Conservation (phyloP, 2,113 vertebrate genomes). For the Cottus gobio region DNA sequence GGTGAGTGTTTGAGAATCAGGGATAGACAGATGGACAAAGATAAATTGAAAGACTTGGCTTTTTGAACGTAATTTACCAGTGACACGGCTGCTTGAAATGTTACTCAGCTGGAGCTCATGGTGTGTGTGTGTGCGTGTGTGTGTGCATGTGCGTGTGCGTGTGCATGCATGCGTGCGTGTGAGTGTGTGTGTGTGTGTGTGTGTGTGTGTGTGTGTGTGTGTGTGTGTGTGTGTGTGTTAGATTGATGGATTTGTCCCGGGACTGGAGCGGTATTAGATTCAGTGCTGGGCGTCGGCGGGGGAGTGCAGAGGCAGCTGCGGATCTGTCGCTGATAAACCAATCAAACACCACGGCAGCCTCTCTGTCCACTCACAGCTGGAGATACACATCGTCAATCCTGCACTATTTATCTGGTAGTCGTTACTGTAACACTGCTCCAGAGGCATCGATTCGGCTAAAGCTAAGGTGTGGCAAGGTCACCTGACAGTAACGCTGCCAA, state of each 20-base stretch:
- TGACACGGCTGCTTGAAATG: slow-evolving; percentile 20
- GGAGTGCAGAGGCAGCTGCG: slow-evolving; percentile 45
- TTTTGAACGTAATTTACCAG: slow-evolving; percentile 1
- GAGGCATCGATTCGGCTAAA: slow-evolving; percentile 32
- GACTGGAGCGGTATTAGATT: slow-evolving; percentile 56
- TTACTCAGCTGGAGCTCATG: not conserved
- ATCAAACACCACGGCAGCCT: slow-evolving; percentile 36
- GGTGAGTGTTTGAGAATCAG: not conserved
- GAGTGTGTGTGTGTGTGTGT: slow-evolving; percentile 5
- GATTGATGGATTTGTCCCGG: slow-evolving; percentile 56
- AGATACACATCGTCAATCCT: slow-evolving; percentile 33
- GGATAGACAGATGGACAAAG: not conserved
- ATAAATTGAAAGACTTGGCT: not conserved
- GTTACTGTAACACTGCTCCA: slow-evolving; percentile 23
- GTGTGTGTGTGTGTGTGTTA: slow-evolving; percentile 16
- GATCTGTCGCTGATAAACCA: slow-evolving; percentile 49
- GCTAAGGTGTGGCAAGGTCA: slow-evolving; percentile 55
- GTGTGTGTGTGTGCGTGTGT: not conserved
- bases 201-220: not conserved
- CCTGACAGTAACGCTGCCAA: slow-evolving; percentile 2
- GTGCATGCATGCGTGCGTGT: no score
- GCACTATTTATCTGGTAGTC: slow-evolving; percentile 29
- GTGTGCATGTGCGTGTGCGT: slow-evolving; percentile 3
- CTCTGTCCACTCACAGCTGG: slow-evolving; percentile 26
- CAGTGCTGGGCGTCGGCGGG: slow-evolving; percentile 36